Conservation (phyloP, 2,797 vertebrate species). For the Gymnothorax reevesii region DNA sequence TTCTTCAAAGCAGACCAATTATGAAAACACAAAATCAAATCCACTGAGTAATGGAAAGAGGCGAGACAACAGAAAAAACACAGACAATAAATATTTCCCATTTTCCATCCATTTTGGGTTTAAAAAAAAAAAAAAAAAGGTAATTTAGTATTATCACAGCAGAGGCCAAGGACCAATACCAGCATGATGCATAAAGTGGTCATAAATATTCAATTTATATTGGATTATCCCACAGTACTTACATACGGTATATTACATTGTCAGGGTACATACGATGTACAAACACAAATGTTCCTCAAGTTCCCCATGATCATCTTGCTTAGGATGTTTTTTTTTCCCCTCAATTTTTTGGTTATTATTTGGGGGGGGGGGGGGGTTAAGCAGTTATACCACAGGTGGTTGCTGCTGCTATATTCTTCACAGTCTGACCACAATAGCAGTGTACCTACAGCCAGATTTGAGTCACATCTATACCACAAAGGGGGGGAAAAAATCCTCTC, state of each 20-base stretch:
- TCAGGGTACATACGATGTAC: not conserved
- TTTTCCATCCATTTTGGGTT: not conserved
- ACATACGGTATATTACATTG: not conserved
- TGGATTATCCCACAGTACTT: not conserved
- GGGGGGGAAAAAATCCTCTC: slow-evolving; percentile 10
- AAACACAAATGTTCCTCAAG: no score
- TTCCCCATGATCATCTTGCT: no score
- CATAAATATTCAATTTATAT: not conserved
- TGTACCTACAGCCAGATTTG: slow-evolving; percentile 27
- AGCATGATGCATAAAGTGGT: not conserved
- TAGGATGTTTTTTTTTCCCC: no score
- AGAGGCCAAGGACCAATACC: not conserved
- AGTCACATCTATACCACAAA: slow-evolving; percentile 10
- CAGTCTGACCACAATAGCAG: slow-evolving; percentile 29
- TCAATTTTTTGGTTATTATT: not conserved
- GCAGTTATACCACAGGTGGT: not conserved
- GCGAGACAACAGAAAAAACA: not conserved
- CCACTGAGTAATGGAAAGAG: not conserved
- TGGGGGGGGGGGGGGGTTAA: not conserved
- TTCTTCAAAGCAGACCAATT: slow-evolving; percentile 29
- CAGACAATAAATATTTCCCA: not conserved
- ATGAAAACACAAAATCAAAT: slow-evolving; percentile 16
- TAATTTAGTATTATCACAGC: not conserved
- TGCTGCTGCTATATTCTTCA: not conserved
- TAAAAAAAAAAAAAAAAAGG: not conserved